Base-by-base conservation (phyloP, 1,140 invertebrate species). In the Aphaenogaster ashmeadi region DNA sequence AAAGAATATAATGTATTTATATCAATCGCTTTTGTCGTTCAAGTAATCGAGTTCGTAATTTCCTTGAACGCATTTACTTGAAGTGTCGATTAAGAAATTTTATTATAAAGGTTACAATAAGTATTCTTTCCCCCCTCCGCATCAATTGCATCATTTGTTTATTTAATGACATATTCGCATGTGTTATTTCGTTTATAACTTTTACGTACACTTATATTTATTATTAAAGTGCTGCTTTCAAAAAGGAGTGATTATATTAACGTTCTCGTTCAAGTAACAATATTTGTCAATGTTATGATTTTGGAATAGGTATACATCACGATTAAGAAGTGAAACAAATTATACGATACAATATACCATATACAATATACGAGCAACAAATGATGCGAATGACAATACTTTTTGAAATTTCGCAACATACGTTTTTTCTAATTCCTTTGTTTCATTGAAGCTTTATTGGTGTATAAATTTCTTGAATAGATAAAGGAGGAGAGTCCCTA, bases 31-130 rank as follows among this genome's bases (percentile, higher is more conserved):
- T 58, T 77, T 44, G 56, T 15, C 69, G 54, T 41, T 77, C n/a
- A 27, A 58, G 3, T 77, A 77, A 77, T 58, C 13, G 54, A 77
- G 36, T 77, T 79, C 13, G 44, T 44, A 47, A 79, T 62, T 50
- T 64, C 27, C 27, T 15, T 36, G 11, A 75, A 58, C 27, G 44
- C 44, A 33, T n/a, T 50, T 4, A 3, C 13, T 64, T 18, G 18
- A 60, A 56, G 8, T 36, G 36, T 3, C 52, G 50, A 52, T 58
- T 77, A 64, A 21, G n/a, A 75, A 56, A 13, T n/a, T 75, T 5
- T 11, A 1, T 1, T 44, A 69, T 1, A 27, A 27, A 27, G 27
- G 27, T 27, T 27, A 1, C 21, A 56, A 15, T 13, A 56, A 56
- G 3, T 58, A 27, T 8, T 21, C 13, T n/a, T n/a, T 54, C 2